phyloP scores from a whole-genome alignment of 2,797 vertebrate genomes.

The Halcyon leucocephala region DNA sequence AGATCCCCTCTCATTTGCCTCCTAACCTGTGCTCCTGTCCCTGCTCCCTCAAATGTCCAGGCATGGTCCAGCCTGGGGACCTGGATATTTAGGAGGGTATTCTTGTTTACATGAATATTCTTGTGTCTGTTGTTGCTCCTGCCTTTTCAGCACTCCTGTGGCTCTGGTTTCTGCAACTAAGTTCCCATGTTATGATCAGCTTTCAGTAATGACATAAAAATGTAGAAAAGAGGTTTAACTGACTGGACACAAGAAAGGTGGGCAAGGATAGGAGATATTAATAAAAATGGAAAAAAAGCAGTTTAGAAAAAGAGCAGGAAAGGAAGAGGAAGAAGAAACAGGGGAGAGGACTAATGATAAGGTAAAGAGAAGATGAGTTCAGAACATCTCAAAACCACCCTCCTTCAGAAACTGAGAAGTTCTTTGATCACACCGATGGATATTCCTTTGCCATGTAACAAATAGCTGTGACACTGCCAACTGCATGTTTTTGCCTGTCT shows the following conservation, averaged over 20 bases:
- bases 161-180: background rate
- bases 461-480: background rate
- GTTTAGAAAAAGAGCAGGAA: background rate
- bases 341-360: background rate
- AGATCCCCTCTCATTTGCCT: no score
- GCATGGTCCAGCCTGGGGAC: background rate
- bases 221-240: background rate
- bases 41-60: background rate
- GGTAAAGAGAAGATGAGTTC: background rate
- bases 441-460: background rate
- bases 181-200: background rate
- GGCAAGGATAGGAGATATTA: background rate
- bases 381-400: background rate
- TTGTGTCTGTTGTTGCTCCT: background rate
- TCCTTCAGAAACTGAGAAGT: background rate
- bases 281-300: background rate
- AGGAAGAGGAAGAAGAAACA: background rate
- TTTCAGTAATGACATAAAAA: background rate
- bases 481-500: background rate
- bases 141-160: background rate
- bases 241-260: background rate
- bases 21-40: background rate
- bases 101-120: background rate
- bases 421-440: background rate
- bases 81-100: background rate